These are phyloP conservation scores for Diachasmimorpha longicaudata DNA, from an alignment of 1,140 invertebrate genomes.

Conservation along the genomic window DNA sequence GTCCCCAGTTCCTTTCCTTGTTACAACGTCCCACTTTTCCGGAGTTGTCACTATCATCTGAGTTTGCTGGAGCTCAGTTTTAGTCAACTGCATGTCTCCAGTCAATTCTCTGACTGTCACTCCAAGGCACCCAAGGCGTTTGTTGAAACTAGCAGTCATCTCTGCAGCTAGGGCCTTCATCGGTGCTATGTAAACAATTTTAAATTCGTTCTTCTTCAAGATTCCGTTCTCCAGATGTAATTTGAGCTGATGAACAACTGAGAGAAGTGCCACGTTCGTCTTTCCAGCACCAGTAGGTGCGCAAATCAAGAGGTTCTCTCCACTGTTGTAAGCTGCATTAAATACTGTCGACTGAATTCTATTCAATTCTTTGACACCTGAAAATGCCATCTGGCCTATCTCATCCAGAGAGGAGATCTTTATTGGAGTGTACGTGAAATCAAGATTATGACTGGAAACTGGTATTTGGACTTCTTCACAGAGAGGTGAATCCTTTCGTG, in stretches of 20 bases:
- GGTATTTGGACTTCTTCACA: slow-evolving; percentile 92
- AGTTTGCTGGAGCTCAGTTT: slow-evolving; percentile 92
- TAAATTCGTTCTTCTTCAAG: slow-evolving; percentile 92
- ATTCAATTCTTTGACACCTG: slow-evolving; percentile 86
- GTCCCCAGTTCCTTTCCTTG: slow-evolving; percentile 91
- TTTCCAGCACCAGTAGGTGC: slow-evolving; percentile 97
- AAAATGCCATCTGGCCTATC: slow-evolving; percentile 86
- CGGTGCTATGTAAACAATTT: slow-evolving; percentile 98
- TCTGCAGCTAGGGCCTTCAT: slow-evolving; percentile 99
- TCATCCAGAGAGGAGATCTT: slow-evolving; percentile 79
- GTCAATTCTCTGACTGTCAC: slow-evolving; percentile 91
- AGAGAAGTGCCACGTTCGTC: slow-evolving; percentile 96
- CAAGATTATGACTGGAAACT: slow-evolving; percentile 69
- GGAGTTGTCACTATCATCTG: slow-evolving; percentile 99
- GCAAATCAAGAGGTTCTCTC: slow-evolving; percentile 96
- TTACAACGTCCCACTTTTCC: slow-evolving; percentile 99
- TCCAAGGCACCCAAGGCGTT: slow-evolving; percentile 75
- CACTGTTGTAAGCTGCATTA: slow-evolving; percentile 92
- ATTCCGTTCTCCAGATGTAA: slow-evolving; percentile 80
- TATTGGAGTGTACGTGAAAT: slow-evolving; percentile 75
- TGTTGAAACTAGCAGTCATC: slow-evolving; percentile 95
- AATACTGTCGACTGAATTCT: slow-evolving; percentile 96
- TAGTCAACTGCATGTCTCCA: slow-evolving; percentile 97
- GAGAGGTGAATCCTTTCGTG: slow-evolving; percentile 72
- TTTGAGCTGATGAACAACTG: slow-evolving; percentile 89